Evolutionary conservation across 2,113 vertebrate species (phyloP).

Genomic region (mouse (Mus musculus)): GRCm39 chr11:3607001-3607500

Average conservation of each 20-base stretch:
- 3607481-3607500: too few relatives aligned
- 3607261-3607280: neutral
- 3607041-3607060: neutral
- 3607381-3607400: accelerated
- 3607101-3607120: neutral
- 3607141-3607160: neutral
- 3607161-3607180: constrained; percentile 25
- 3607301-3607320: constrained; percentile 61
- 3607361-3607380: too few relatives aligned
- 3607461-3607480: too few relatives aligned
- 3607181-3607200: constrained; percentile 29
- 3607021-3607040: neutral
- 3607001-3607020: neutral
- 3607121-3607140: constrained; percentile 48
- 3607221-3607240: constrained; percentile 42
- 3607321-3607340: constrained; percentile 33
- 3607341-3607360: constrained; percentile 39
- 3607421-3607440: too few relatives aligned
- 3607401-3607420: too few relatives aligned
- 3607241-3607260: constrained; percentile 30
- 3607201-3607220: constrained; percentile 52
- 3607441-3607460: too few relatives aligned
- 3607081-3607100: neutral
- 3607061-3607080: neutral
- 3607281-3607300: neutral